phyloP scores from a whole-genome alignment of 2,888 invertebrate genomes.

The Graphium colonna region DNA sequence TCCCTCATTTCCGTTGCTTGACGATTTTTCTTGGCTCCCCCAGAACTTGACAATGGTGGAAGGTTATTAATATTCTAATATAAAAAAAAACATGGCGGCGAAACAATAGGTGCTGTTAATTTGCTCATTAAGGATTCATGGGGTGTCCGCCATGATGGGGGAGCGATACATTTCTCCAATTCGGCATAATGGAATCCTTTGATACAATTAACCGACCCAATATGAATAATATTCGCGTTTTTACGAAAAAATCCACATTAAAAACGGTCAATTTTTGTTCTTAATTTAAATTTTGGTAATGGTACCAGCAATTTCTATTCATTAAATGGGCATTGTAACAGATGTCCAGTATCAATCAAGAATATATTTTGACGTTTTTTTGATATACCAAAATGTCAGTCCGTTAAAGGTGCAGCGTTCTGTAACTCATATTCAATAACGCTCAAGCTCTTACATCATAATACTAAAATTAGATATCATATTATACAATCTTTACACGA shows the following conservation, averaged over 20 bases:
- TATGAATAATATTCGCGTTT: slow-evolving; percentile 3
- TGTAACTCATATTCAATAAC: no score
- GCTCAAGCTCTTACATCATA: no score
- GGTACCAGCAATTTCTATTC: no score
- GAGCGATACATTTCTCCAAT: slow-evolving; percentile 37
- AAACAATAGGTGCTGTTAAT: slow-evolving; percentile 79
- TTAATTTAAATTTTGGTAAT: no score
- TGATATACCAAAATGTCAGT: no score
- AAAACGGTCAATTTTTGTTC: no score
- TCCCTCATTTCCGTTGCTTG: slow-evolving; percentile 38
- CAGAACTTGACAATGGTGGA: slow-evolving; percentile 60
- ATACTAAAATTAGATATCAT: no score
- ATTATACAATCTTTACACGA: no score
- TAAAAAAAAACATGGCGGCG: slow-evolving; percentile 66
- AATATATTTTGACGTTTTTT: no score
- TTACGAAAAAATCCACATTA: slow-evolving; percentile 10
- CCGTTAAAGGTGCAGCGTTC: no score
- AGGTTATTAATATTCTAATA: slow-evolving; percentile 75
- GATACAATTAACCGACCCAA: slow-evolving; percentile 36
- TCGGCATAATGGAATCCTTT: slow-evolving; percentile 40
- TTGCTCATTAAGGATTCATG: slow-evolving; percentile 76
- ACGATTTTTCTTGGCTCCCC: slow-evolving; percentile 49
- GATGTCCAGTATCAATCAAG: no score
- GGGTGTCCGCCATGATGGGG: slow-evolving; percentile 47
- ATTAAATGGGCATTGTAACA: no score